phyloP scores from a whole-genome alignment of 2,888 invertebrate species.

The Chalcosyrphus nemorum region DNA sequence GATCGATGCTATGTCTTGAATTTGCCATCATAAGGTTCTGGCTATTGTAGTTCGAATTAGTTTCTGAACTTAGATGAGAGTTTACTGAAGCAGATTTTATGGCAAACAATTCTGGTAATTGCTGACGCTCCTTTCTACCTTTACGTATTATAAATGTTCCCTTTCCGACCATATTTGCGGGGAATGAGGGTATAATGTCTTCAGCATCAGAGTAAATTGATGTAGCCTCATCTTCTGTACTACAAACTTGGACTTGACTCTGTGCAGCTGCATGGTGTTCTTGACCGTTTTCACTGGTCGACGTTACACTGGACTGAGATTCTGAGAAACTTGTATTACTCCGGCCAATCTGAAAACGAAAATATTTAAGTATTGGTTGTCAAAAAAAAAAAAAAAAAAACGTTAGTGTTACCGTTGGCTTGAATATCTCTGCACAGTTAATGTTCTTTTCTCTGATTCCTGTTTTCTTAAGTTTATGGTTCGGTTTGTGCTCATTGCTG shows the following conservation, averaged over 20 bases:
- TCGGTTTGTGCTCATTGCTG: slow-evolving; percentile 43
- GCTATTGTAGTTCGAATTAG: slow-evolving; percentile 58
- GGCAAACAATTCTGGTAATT: slow-evolving; percentile 83
- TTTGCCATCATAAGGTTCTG: slow-evolving; percentile 83
- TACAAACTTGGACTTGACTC: slow-evolving; percentile 85
- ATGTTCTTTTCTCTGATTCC: slow-evolving; percentile 49
- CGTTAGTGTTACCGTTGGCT: slow-evolving; percentile 60
- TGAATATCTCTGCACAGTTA: slow-evolving; percentile 43
- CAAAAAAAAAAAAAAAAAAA: too few species aligned
- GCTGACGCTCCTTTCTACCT: slow-evolving; percentile 87
- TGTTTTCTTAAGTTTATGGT: slow-evolving; percentile 48
- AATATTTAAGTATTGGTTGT: neutral
- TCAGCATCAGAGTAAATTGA: slow-evolving; percentile 87
- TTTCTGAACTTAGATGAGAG: slow-evolving; percentile 85
- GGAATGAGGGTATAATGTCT: slow-evolving; percentile 76
- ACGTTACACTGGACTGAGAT: slow-evolving; percentile 87
- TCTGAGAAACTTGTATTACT: slow-evolving; percentile 56
- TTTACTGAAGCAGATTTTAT: slow-evolving; percentile 83
- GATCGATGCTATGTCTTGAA: slow-evolving; percentile 87
- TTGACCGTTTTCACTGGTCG: slow-evolving; percentile 83
- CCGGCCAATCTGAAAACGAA: slow-evolving; percentile 27
- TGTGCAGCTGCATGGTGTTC: slow-evolving; percentile 54
- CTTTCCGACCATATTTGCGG: slow-evolving; percentile 83
- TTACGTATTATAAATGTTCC: slow-evolving; percentile 93
- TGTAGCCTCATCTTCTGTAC: slow-evolving; percentile 86